These are phyloP conservation scores for Epinotia nisella DNA, from an alignment of 2,888 invertebrate genomes.

Conservation along the genomic window DNA sequence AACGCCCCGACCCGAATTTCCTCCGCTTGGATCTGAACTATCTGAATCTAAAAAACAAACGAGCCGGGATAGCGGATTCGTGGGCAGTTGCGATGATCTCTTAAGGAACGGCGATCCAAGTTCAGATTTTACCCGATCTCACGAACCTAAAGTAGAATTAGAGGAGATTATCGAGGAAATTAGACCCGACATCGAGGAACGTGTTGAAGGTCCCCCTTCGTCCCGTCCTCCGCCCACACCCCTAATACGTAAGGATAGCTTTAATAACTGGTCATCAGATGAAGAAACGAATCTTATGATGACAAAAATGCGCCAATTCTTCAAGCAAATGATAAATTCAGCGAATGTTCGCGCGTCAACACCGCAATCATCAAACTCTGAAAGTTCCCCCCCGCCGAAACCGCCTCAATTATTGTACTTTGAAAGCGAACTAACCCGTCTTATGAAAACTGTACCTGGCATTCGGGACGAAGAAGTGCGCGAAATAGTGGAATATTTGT, in stretches of 20 bases:
- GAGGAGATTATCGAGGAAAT: constrained; percentile 86
- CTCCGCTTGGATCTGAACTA: constrained; percentile 83
- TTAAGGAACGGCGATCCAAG: constrained; percentile 86
- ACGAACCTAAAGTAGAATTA: constrained; percentile 83
- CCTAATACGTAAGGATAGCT: constrained; percentile 93
- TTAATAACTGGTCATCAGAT: constrained; percentile 97
- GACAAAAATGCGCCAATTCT: constrained; percentile 96
- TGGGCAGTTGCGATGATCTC: constrained; percentile 94
- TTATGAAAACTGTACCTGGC: constrained; percentile 97
- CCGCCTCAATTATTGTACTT: constrained; percentile 95
- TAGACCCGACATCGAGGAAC: constrained; percentile 81
- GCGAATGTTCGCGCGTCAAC: constrained; percentile 83
- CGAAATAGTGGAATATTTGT: constrained; percentile 96
- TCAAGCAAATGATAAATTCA: constrained; percentile 94
- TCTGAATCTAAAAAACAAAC: constrained; percentile 90
- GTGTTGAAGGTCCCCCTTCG: constrained; percentile 78
- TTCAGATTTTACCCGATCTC: constrained; percentile 80
- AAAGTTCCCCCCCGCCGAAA: constrained; percentile 87
- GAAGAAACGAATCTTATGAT: constrained; percentile 98
- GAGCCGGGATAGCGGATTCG: constrained; percentile 94
- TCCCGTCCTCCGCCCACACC: constrained; percentile 83
- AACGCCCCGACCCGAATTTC: constrained; percentile 88
- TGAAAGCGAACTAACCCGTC: constrained; percentile 93
- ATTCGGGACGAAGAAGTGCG: constrained; percentile 95
- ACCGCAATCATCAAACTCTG: constrained; percentile 84